Evolutionary conservation across 2,797 vertebrate species (phyloP), one percentile per base, ranked within the genome.

Genomic region (Garrulus glandarius): DNA sequence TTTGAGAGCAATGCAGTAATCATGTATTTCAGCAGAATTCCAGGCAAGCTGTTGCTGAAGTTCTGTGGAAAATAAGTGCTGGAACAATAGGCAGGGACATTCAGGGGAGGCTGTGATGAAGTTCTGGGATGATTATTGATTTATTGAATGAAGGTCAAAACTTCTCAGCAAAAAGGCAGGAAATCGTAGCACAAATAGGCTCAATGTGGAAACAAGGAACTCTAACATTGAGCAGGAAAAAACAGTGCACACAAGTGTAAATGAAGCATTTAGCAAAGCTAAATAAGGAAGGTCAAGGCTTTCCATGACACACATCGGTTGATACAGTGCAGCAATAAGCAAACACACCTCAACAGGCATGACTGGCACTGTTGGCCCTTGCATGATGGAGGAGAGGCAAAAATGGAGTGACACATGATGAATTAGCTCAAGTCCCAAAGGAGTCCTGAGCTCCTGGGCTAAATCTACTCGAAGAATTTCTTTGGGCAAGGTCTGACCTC

Each of bases 221-320:
- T 81, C 84, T 5, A 86, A 78, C 6, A 1, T 0, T 1, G 12
- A 92, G 85, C 91, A 96, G 94, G 95, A 97, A 94, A 94, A 96
- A 93, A 74, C 84, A 95, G 67, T 15, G 27, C 83, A 88, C 59
- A 67, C 59, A 55, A 93, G 69, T 84, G 79, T 92, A 90, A 84
- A 82, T 88, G 47, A 92, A 91, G 80, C 59, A 46, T 81, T 86
- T 84, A 92, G 85, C 76, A 84, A 72, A 81, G n/a, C 70, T 86
- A 93, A 95, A 93, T 82, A 86, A 90, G 77, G 87, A 94, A 96
- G 91, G 85, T 96, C 89, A 96, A 95, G 94, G 83, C 56, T 96
- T 96, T 93, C 92, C 76, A 86, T 94, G 91, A 95, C 94, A 95
- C 80, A 86, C 50, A 36, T 29, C 1, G 1, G 19, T 43, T 88